Evolutionary conservation across 2,797 vertebrate genomes (phyloP).

Genomic region (Cichlasoma orientale): DNA sequence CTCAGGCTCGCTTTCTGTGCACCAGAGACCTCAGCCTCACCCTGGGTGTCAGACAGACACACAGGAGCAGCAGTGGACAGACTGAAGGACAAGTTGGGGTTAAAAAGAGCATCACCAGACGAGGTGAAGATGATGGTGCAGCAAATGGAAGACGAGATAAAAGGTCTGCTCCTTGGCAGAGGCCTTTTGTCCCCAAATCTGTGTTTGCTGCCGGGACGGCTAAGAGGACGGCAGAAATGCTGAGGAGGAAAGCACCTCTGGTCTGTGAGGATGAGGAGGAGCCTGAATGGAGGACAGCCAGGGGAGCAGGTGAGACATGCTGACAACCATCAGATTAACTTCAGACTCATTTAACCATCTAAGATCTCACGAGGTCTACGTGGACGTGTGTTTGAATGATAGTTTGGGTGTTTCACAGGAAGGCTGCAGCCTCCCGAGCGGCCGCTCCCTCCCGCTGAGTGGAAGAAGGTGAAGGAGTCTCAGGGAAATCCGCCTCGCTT

Average conservation of each 20-base stretch:
- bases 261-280: constrained; percentile 6
- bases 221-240: constrained; percentile 74
- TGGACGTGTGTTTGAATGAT: neutral
- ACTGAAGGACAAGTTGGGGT: constrained; percentile 6
- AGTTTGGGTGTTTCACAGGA: constrained; percentile 41
- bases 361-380: neutral
- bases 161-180: constrained; percentile 4
- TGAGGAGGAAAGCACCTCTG: constrained; percentile 47
- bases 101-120: neutral
- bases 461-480: constrained; percentile 82
- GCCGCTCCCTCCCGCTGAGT: constrained; percentile 83
- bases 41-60: neutral
- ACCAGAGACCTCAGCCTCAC: constrained; percentile 37
- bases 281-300: neutral
- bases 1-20: constrained; percentile 43
- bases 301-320: constrained; percentile 21
- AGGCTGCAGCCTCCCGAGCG: constrained; percentile 67
- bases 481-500: constrained; percentile 68
- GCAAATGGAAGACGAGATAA: neutral
- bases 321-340: neutral
- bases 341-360: fast-evolving
- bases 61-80: constrained; percentile 10
- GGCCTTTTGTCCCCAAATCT: constrained; percentile 56
- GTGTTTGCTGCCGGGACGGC: constrained; percentile 86
- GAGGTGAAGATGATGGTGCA: neutral